Percentiles rank a stretch among this genome's conserved stretches.
phyloP scores from a whole-genome alignment of 2,888 invertebrate genomes.

The Caenorhabditis sinica region DNA sequence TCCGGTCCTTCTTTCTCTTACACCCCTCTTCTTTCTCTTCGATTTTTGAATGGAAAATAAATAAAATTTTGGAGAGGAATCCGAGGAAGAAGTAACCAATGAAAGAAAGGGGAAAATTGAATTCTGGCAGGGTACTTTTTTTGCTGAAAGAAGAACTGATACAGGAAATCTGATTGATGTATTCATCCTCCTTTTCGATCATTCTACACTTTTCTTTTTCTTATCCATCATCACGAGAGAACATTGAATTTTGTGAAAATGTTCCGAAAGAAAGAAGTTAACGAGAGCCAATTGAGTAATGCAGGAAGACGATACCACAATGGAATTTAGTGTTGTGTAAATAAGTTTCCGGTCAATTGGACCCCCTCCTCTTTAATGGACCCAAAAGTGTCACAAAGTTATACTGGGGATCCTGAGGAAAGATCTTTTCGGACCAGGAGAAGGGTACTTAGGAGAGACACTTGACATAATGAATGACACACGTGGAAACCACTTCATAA shows the following conservation, averaged over 20 bases:
- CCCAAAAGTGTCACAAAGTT: constrained; percentile 52
- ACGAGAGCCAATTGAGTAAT: constrained; percentile 53
- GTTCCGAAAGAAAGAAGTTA: constrained; percentile 30
- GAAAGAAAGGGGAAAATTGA: constrained; percentile 24
- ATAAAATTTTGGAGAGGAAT: background rate
- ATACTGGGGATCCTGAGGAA: constrained; percentile 21
- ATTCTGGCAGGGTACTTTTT: constrained; percentile 25
- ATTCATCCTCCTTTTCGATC: constrained; percentile 18
- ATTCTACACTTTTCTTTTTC: background rate
- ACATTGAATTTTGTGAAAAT: background rate
- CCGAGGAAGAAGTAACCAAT: background rate
- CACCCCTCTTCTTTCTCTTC: constrained; percentile 10
- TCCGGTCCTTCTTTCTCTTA: constrained; percentile 31
- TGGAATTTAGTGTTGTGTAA: constrained; percentile 57
- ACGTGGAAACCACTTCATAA: constrained; percentile 33
- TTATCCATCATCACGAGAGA: background rate
- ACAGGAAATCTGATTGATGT: constrained; percentile 36
- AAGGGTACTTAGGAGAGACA: constrained; percentile 9
- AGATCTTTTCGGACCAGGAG: constrained; percentile 23
- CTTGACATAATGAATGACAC: constrained; percentile 54
- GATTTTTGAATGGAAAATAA: constrained; percentile 39
- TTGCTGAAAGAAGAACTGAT: constrained; percentile 12
- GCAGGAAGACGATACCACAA: constrained; percentile 59
- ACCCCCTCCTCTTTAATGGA: constrained; percentile 29
- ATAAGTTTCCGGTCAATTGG: constrained; percentile 49